Evolutionary conservation across 2,113 vertebrate genomes (phyloP).

Genomic region (Lipophrys pholis): DNA sequence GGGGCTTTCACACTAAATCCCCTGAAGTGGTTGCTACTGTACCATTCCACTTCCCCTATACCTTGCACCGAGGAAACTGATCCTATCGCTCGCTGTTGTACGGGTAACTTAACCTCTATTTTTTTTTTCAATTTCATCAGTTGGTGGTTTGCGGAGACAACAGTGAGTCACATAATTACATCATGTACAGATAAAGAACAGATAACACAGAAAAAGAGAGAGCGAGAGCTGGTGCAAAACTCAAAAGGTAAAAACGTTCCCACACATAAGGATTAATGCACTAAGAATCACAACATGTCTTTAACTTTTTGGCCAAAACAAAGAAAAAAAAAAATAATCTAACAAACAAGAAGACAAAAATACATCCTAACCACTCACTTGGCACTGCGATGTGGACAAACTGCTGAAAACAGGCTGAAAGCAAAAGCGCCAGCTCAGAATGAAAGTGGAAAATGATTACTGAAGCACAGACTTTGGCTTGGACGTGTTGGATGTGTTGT

Average conservation of each 20-base stretch:
- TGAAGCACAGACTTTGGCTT: constrained; percentile 59
- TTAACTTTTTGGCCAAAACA: not conserved
- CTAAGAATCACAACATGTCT: not conserved
- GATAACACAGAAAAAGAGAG: constrained; percentile 33
- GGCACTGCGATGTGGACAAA: constrained; percentile 39
- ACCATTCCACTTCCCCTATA: constrained; percentile 54
- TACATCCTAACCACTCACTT: constrained; percentile 28
- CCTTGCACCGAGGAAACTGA: constrained; percentile 60
- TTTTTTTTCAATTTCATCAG: constrained; percentile 68
- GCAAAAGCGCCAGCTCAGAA: constrained; percentile 40
- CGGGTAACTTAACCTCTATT: constrained; percentile 61
- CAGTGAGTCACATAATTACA: constrained; percentile 68
- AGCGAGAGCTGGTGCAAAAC: not conserved
- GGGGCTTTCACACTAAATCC: constrained; percentile 67
- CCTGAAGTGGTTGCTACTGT: constrained; percentile 54
- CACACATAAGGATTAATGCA: constrained; percentile 3
- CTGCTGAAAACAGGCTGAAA: constrained; percentile 40
- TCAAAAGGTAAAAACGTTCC: constrained; percentile 23
- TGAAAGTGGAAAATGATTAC: constrained; percentile 47
- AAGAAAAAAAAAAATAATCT: constrained; percentile 5
- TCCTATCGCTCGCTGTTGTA: constrained; percentile 62
- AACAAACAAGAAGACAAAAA: constrained; percentile 15
- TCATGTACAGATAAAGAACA: constrained; percentile 33
- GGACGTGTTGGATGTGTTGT: constrained; percentile 36
- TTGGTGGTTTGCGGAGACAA: constrained; percentile 52